Evolutionary conservation across 2,888 invertebrate genomes (phyloP).

Genomic region (Pherbina coryleti): DNA sequence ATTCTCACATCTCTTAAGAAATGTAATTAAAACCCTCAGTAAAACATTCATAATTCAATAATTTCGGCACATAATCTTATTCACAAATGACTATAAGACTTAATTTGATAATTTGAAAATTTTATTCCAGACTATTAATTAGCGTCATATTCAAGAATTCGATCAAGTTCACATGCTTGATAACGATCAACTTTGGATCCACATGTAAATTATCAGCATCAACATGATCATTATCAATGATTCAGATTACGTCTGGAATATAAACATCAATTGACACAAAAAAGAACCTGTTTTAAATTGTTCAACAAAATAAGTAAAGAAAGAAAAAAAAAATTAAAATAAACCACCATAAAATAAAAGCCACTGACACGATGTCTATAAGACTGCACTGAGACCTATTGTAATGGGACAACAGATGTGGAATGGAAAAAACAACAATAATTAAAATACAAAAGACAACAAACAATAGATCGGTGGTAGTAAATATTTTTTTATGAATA

Average conservation of each 20-base stretch:
- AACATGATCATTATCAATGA: not conserved
- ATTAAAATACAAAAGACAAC: not conserved
- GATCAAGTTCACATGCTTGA: too few species aligned
- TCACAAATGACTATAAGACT: too few species aligned
- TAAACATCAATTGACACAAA: conserved; percentile 3
- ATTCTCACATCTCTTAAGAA: too few species aligned
- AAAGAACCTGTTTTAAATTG: not conserved
- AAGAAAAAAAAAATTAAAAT: not conserved
- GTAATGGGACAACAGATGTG: not conserved
- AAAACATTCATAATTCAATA: too few species aligned
- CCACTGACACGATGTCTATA: not conserved
- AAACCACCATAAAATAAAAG: not conserved
- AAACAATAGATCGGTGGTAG: not conserved
- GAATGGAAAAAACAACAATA: not conserved
- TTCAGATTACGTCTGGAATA: not conserved
- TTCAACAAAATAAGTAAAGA: not conserved
- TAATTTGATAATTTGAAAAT: too few species aligned
- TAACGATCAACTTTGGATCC: too few species aligned
- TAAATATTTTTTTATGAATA: not conserved
- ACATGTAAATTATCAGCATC: too few species aligned
- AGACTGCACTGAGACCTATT: not conserved
- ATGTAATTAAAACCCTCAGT: too few species aligned
- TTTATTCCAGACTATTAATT: too few species aligned
- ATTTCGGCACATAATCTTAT: too few species aligned
- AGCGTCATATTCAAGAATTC: too few species aligned